Evolutionary conservation across 2,113 vertebrate genomes (phyloP).

Genomic region (Delphinus delphis): DNA sequence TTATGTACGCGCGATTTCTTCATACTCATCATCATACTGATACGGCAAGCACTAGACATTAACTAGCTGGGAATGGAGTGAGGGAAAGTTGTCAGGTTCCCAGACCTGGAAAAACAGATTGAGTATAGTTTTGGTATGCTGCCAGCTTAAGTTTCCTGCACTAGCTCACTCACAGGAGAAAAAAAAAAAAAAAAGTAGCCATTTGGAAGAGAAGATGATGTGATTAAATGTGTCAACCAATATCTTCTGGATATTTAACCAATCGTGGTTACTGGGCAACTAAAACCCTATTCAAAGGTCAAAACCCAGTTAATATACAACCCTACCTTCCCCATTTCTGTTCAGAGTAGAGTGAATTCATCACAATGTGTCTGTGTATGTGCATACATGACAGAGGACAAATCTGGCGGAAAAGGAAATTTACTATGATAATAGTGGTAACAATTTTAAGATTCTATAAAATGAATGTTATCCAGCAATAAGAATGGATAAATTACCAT

Average conservation of each 20-base stretch:
- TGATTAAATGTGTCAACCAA: background rate
- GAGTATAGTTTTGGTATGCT: background rate
- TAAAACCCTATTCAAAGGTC: background rate
- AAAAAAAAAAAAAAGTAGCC: background rate
- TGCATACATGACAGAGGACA: background rate
- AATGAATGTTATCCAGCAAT: background rate
- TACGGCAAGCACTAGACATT: background rate
- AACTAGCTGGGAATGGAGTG: background rate
- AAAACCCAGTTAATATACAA: background rate
- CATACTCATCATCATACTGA: background rate
- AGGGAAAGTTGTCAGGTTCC: background rate
- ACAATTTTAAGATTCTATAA: background rate
- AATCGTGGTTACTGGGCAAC: background rate
- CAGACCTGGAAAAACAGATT: constrained; percentile 45
- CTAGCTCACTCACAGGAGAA: background rate
- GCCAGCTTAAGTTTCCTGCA: background rate
- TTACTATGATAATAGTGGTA: background rate
- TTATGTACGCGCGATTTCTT: background rate
- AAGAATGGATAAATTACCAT: background rate
- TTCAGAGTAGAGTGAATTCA: background rate
- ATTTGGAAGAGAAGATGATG: constrained; percentile 8
- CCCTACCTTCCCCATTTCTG: background rate
- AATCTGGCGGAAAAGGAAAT: background rate
- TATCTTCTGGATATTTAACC: background rate
- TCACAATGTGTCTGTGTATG: background rate